A percentile compares a stretch with the other conserved stretches of the same genome.
These are phyloP conservation scores for Helicoverpa armigera DNA, from an alignment of 1,140 invertebrate genomes.

Conservation along the genomic window DNA sequence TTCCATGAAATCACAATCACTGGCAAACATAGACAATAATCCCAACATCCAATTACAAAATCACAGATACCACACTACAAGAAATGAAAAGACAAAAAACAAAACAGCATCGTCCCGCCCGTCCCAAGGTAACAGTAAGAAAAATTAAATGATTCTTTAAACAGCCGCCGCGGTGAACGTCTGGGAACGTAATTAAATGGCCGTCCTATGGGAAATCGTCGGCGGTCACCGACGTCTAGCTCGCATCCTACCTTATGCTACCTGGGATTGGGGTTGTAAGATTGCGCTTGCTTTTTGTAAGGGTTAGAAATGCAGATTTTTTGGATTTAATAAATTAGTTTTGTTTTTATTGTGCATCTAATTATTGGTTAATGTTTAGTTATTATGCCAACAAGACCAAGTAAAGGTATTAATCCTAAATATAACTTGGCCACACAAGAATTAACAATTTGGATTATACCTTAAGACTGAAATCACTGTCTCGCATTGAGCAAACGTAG, in stretches of 20 bases:
- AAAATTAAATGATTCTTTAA: slow-evolving; percentile 51
- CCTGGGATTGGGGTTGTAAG: background rate
- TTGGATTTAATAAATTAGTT: too few relatives aligned
- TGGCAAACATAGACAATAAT: too few relatives aligned
- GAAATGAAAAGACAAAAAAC: background rate
- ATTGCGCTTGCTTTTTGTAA: background rate
- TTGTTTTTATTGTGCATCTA: background rate
- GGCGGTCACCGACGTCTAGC: slow-evolving; percentile 40
- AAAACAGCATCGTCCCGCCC: slow-evolving; percentile 6
- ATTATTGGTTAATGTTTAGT: background rate
- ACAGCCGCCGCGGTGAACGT: slow-evolving; percentile 33
- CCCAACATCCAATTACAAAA: background rate
- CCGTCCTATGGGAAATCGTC: slow-evolving; percentile 46
- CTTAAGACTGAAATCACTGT: too few relatives aligned
- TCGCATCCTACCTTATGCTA: slow-evolving; percentile 26
- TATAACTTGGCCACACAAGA: too few relatives aligned
- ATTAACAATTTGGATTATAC: too few relatives aligned
- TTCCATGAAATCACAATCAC: too few relatives aligned
- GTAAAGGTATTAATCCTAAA: too few relatives aligned
- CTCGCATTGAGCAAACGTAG: too few relatives aligned
- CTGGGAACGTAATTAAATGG: slow-evolving; percentile 48
- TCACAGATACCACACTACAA: background rate
- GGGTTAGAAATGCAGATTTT: too few relatives aligned
- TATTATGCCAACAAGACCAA: too few relatives aligned
- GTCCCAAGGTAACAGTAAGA: slow-evolving; percentile 32